Conservation (phyloP, 2,888 invertebrate species). For the Tenthredo mesomela region DNA sequence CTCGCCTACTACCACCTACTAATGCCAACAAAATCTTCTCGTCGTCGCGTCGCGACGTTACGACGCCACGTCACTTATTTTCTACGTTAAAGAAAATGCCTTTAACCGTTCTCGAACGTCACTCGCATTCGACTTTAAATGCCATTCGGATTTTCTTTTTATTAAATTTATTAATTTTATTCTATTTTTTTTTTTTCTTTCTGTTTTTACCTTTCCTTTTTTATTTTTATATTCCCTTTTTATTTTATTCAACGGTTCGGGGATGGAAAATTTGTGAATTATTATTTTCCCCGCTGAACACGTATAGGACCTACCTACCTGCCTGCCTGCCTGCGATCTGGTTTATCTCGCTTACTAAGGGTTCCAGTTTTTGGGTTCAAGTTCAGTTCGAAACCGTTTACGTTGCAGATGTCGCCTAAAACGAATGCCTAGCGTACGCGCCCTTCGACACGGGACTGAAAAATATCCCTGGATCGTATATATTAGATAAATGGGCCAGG, state of each 20-base stretch:
- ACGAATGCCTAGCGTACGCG: background rate
- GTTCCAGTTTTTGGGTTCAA: background rate
- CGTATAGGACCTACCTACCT: background rate
- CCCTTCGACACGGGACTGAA: slow-evolving; percentile 19
- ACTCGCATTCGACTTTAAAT: background rate
- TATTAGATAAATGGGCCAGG: slow-evolving; percentile 28
- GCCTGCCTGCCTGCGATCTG: background rate
- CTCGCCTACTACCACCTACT: background rate
- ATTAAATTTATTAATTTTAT: background rate
- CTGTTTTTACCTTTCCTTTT: background rate
- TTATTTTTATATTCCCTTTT: background rate
- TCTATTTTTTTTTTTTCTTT: background rate
- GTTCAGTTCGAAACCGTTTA: slow-evolving; percentile 4
- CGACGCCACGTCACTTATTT: slow-evolving; percentile 22
- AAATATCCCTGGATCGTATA: slow-evolving; percentile 23
- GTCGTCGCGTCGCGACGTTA: background rate
- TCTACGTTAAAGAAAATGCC: background rate
- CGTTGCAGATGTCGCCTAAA: slow-evolving; percentile 32
- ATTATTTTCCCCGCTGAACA: background rate
- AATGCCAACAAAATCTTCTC: slow-evolving; percentile 23
- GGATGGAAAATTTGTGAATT: background rate
- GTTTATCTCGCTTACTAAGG: slow-evolving; percentile 12
- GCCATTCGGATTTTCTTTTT: background rate
- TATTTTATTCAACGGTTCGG: background rate
- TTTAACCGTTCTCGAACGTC: background rate